Evolutionary conservation across 2,797 vertebrate genomes (phyloP), one percentile per base, ranked within the genome.

Genomic region (Botia almorhae): DNA sequence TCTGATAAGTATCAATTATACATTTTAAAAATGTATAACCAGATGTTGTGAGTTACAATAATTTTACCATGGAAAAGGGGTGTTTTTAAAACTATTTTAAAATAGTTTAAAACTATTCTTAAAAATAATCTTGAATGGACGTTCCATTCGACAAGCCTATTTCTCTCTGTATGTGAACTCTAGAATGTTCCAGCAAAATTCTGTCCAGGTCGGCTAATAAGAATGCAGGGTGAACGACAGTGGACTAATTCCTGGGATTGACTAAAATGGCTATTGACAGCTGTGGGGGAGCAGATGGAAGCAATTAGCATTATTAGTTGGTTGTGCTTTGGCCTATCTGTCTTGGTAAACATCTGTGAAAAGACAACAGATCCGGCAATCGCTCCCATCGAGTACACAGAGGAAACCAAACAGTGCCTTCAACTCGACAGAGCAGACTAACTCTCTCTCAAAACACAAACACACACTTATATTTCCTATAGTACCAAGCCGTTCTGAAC

Each of bases 221-320:
- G 61, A 81, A 83, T 74, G 72, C 75, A 80, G 74, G 63, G 77
- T 81, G 86, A 84, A 89, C 82, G 77, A 82, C 75, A 70, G 76
- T 43, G 84, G 77, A 89, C 83, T 88, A 89, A 90, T 91, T 89
- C 90, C 88, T 84, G 84, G 85, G 78, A 61, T 76, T 81, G 83
- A 89, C 86, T 87, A 82, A 58, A 83, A 85, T 70, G 78, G 76
- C 84, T 87, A 90, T 90, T 89, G 91, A 92, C 91, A 90, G 90
- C 85, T 89, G 87, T 81, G 85, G 46, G 33, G 74, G 85, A 92
- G 85, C 90, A 92, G 91, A 92, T 90, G 89, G 90, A 80, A 87
- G 89, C 88, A 89, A 90, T 92, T 91, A 89, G 82, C 60, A 68
- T 88, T 85, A 89, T 90, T 89, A 87, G 89, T 87, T 83, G 70